These are phyloP conservation scores for Neodiprion virginianus DNA, from an alignment of 1,140 invertebrate genomes.

Conservation along the genomic window DNA sequence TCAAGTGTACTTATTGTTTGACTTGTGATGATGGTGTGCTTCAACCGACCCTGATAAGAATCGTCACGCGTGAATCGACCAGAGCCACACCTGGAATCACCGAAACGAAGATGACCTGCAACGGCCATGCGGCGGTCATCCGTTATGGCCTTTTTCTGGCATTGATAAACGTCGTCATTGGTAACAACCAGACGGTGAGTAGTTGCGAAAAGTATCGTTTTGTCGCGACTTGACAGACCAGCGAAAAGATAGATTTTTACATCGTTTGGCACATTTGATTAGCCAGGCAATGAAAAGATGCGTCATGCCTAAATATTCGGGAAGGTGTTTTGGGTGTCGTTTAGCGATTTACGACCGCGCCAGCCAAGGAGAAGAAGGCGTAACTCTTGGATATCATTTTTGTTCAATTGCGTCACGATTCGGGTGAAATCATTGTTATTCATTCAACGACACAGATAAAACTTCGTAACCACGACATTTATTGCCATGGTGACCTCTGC, in stretches of 20 bases:
- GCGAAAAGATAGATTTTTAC: too few species aligned
- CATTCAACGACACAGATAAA: background rate
- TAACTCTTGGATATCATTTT: background rate
- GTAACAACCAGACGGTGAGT: constrained; percentile 4
- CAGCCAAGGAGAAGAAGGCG: background rate
- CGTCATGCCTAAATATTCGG: too few species aligned
- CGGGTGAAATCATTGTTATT: constrained; percentile 4
- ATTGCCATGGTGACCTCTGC: too few species aligned
- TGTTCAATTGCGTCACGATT: background rate
- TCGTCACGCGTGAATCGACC: background rate
- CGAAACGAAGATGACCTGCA: background rate
- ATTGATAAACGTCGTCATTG: background rate
- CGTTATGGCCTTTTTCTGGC: background rate
- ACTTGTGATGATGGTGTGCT: background rate
- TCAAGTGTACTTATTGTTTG: too few species aligned
- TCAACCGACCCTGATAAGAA: background rate
- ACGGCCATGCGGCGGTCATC: background rate
- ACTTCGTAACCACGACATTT: too few species aligned
- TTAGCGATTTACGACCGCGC: background rate
- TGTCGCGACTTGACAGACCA: too few species aligned
- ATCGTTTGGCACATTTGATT: too few species aligned
- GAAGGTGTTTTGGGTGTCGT: too few species aligned
- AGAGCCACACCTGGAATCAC: too few species aligned
- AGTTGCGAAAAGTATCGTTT: background rate
- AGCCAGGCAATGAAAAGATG: too few species aligned